Evolutionary conservation across 1,140 invertebrate genomes (phyloP).

Genomic region (Drosophila tristis): DNA sequence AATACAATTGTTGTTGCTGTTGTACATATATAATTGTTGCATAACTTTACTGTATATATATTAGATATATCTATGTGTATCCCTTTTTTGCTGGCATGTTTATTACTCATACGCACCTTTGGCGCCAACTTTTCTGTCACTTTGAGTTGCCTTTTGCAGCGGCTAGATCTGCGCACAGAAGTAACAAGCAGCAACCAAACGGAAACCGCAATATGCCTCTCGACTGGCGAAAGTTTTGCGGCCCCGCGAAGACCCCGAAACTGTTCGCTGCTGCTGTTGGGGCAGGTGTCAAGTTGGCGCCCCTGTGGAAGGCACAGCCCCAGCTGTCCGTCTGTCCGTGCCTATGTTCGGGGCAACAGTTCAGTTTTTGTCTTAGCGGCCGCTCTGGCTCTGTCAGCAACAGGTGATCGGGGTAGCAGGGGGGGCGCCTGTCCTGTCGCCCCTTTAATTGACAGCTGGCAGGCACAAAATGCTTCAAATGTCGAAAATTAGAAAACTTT

Average conservation of each 20-base stretch:
- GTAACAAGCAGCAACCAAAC: conserved; percentile 1
- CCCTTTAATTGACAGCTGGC: conserved; percentile 79
- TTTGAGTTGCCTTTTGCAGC: conserved; percentile 51
- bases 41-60: conserved; percentile 23
- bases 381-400: conserved; percentile 60
- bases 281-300: conserved; percentile 76
- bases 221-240: conserved; percentile 25
- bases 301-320: no score
- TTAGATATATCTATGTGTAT: conserved; percentile 25
- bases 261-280: not conserved
- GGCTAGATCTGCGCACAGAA: not conserved
- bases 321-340: not conserved
- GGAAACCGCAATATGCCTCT: conserved; percentile 17
- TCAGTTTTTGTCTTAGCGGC: conserved; percentile 29
- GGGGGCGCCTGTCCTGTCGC: conserved; percentile 28
- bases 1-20: conserved; percentile 3
- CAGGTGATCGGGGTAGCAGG: conserved; percentile 46
- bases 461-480: conserved; percentile 80
- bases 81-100: conserved; percentile 43
- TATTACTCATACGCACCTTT: conserved; percentile 74
- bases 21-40: conserved; percentile 16
- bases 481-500: conserved; percentile 83
- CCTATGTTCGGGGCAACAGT: conserved; percentile 8
- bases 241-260: not conserved
- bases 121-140: conserved; percentile 58